Evolutionary conservation across 2,888 invertebrate species (phyloP), one percentile per base, ranked within the genome.

Genomic region (Hydrotaea cyrtoneurina): DNA sequence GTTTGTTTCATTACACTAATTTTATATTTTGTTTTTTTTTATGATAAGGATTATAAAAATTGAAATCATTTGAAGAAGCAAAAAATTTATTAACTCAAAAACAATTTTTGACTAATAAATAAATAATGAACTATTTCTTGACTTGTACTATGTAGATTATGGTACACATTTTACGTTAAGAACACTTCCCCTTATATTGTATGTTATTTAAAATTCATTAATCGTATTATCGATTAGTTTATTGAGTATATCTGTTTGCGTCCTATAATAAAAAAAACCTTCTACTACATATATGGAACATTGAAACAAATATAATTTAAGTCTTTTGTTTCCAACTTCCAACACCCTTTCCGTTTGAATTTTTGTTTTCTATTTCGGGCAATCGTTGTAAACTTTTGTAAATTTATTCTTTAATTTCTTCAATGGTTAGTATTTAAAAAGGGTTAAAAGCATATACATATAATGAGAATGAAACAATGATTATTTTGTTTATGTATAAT

Each of bases 1-100:
- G 87, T 90, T 88, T 90, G 87, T 88, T 89, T 88, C 86, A 86
- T 86, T 62, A 69, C 53, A 72, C 75, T 78, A 64, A 39, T 76
- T 53, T 78, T 50, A n/a, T 55, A n/a, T 55, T 53, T 39, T 39
- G 73, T 64, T 31, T 31, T 31, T 31, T 80, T 77, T 78, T 64
- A 72, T 73, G 69, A 72, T 81, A 78, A 84, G 69, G 26, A 85
- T 43, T 31, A 31, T 31, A 31, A 2, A 46, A 62, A 73, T 75
- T 53, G 23, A 72, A 75, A 80, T 50, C 21, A 64, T 73, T 43
- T 69, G 19, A 21, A 26, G 4, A 69, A 69, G 43, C 50, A 46
- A 50, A 46, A 72, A 69, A 80, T 62, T 39, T 53, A 53, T 73
- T 26, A 77, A 69, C 11, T 62, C 19, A 43, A 66, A 59, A 43